These are phyloP conservation scores for Fragum whitleyi DNA, from an alignment of 2,888 invertebrate genomes.

Conservation along the genomic window DNA sequence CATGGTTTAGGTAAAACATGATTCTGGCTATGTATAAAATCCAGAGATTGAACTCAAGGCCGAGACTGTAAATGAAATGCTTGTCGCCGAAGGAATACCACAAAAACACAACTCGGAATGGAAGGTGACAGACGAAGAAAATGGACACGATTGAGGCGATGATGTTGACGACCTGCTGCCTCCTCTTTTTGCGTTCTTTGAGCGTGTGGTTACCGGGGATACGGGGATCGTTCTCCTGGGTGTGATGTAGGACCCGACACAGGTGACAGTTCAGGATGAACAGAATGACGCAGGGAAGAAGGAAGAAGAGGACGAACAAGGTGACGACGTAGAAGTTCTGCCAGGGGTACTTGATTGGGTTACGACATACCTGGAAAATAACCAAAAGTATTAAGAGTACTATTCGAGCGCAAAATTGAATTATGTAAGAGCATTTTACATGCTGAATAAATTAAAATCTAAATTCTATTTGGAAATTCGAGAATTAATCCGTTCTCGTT, in stretches of 20 bases:
- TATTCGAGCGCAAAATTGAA: too few species aligned
- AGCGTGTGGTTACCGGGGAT: constrained; percentile 15
- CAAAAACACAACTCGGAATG: constrained; percentile 64
- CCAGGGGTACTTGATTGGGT: constrained; percentile 41
- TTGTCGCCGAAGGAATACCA: constrained; percentile 68
- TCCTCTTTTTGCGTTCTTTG: constrained; percentile 31
- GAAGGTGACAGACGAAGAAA: constrained; percentile 73
- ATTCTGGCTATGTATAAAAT: constrained; percentile 66
- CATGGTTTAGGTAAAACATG: constrained; percentile 80
- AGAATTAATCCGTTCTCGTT: too few species aligned
- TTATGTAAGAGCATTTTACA: too few species aligned
- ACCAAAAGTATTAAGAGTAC: too few species aligned
- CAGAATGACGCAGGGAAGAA: constrained; percentile 37
- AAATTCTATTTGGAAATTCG: too few species aligned
- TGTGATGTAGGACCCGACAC: constrained; percentile 35
- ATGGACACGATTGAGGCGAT: constrained; percentile 63
- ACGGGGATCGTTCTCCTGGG: constrained; percentile 16
- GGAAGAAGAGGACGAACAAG: constrained; percentile 35
- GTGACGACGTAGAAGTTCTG: constrained; percentile 35
- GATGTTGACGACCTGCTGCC: constrained; percentile 67
- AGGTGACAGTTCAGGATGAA: constrained; percentile 45
- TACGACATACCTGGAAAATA: constrained; percentile 54
- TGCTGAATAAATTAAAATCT: too few species aligned
- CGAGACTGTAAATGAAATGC: constrained; percentile 50
- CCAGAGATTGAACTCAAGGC: constrained; percentile 65